These are phyloP conservation scores for Incurvaria masculella DNA, from an alignment of 2,888 invertebrate species.

Conservation along the genomic window DNA sequence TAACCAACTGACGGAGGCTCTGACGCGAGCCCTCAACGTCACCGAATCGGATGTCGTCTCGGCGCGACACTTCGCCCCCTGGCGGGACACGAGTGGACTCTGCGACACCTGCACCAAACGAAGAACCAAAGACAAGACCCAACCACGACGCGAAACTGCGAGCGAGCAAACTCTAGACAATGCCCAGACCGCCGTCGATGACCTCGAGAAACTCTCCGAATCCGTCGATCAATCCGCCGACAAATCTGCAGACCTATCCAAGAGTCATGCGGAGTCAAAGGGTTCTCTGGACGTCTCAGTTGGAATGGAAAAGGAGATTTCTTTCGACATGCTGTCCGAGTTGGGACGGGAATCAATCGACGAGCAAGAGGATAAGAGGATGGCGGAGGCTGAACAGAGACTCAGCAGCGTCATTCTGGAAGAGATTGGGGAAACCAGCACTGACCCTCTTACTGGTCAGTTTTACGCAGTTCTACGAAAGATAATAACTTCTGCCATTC, in stretches of 20 bases:
- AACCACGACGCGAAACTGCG: background rate
- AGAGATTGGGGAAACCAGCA: background rate
- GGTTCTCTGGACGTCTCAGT: background rate
- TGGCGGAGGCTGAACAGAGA: background rate
- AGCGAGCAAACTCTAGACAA: background rate
- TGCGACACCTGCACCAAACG: conserved; percentile 25
- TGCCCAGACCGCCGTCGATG: background rate
- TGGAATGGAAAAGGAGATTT: conserved; percentile 17
- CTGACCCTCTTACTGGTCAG: no score
- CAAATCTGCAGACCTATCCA: background rate
- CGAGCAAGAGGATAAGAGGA: background rate
- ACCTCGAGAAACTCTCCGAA: background rate
- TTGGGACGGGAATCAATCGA: conserved; percentile 17
- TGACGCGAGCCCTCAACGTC: conserved; percentile 29
- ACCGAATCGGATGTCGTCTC: conserved; percentile 21
- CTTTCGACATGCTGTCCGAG: conserved; percentile 22
- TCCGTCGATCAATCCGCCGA: background rate
- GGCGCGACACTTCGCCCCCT: conserved; percentile 22
- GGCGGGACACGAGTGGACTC: conserved; percentile 19
- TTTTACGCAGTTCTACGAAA: no score
- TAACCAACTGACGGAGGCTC: conserved; percentile 31
- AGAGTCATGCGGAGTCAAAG: background rate
- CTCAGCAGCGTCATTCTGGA: background rate
- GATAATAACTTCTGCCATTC: no score
- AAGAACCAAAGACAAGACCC: background rate